Percentiles rank a stretch among this genome's conserved stretches.
phyloP scores from a whole-genome alignment of 2,797 vertebrate genomes.

The Kryptopterus vitreolus region DNA sequence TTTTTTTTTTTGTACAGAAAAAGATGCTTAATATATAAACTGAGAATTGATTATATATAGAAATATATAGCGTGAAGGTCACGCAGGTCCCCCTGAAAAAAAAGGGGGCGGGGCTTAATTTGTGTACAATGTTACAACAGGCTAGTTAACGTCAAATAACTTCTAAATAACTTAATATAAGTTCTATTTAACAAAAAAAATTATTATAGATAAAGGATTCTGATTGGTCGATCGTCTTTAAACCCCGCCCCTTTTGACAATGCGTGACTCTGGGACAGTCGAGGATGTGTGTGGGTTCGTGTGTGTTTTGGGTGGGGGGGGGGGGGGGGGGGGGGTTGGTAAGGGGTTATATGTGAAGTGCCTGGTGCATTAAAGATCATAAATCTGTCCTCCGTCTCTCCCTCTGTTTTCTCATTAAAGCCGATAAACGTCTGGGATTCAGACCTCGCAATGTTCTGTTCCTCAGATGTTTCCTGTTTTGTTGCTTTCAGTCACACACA shows the following conservation, averaged over 20 bases:
- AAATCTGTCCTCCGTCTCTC: constrained; percentile 1
- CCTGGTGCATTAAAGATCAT: constrained; percentile 57
- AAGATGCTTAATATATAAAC: constrained; percentile 45
- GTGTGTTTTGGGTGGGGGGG: not conserved
- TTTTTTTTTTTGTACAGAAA: constrained; percentile 45
- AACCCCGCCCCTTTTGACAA: not conserved
- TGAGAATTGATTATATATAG: not conserved
- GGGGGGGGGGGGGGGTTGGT: too few relatives aligned
- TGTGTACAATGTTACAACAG: too few relatives aligned
- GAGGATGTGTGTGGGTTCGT: not conserved
- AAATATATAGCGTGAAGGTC: constrained; percentile 38
- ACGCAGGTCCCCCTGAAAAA: not conserved
- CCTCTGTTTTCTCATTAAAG: not conserved
- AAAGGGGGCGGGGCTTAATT: constrained; percentile 10
- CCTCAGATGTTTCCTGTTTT: constrained; percentile 15
- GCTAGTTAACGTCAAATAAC: not conserved
- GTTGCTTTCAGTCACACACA: not conserved
- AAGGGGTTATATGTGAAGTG: constrained; percentile 51
- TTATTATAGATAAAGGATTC: not conserved
- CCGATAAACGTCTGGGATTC: not conserved
- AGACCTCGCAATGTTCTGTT: not conserved
- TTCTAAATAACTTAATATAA: too few relatives aligned
- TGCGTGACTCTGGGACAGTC: not conserved
- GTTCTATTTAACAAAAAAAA: not conserved
- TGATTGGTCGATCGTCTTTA: not conserved